phyloP scores from a whole-genome alignment of 1,140 invertebrate genomes.

The Ceratitis capitata region DNA sequence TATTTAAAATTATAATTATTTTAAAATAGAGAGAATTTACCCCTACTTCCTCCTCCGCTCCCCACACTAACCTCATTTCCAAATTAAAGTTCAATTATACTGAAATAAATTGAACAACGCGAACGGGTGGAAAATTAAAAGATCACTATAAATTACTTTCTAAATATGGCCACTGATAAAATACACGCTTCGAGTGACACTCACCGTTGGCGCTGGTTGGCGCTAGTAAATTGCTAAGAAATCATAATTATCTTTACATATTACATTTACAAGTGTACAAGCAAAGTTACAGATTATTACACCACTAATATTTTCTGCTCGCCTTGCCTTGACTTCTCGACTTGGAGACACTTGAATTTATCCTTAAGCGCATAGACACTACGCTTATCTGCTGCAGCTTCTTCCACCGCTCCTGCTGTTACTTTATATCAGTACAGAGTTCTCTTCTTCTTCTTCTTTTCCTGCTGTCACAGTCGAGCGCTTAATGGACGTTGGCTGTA shows the following conservation, averaged over 20 bases:
- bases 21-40: no score
- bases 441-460: no score
- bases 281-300: neutral
- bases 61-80: neutral
- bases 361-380: no score
- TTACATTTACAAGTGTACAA: neutral
- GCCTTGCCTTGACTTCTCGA: neutral
- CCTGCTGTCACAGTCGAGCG: neutral
- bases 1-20: no score
- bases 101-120: neutral
- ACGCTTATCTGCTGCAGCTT: neutral
- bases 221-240: neutral
- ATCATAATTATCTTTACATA: neutral
- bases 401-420: neutral
- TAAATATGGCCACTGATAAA: neutral
- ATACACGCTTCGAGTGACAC: neutral
- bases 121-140: constrained; percentile 6
- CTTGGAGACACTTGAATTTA: no score
- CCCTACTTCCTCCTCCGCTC: no score
- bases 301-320: neutral
- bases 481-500: neutral
- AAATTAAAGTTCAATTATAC: neutral
- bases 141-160: neutral
- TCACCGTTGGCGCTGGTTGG: no score
- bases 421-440: neutral